phyloP scores from a whole-genome alignment of 2,888 invertebrate genomes.

The Apodemia duryi region DNA sequence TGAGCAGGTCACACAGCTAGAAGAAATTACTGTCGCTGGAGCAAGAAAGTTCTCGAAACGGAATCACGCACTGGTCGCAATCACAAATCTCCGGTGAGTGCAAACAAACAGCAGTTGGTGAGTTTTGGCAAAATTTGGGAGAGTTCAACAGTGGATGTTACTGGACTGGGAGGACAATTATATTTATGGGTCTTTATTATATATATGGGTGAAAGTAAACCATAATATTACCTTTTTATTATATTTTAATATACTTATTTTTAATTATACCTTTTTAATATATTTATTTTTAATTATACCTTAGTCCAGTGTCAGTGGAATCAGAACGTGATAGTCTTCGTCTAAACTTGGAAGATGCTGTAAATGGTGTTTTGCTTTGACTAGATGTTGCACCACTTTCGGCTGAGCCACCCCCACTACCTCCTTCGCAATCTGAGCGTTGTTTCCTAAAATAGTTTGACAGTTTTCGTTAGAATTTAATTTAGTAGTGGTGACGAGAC shows the following conservation, averaged over 20 bases:
- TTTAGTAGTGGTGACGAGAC: not conserved
- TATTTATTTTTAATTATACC: too few species aligned
- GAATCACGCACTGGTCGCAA: too few species aligned
- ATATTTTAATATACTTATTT: too few species aligned
- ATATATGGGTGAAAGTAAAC: not conserved
- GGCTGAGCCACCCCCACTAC: conserved; percentile 64
- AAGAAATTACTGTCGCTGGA: too few species aligned
- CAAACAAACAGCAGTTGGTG: too few species aligned
- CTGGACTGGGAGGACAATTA: not conserved
- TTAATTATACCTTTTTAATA: too few species aligned
- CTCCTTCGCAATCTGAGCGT: conserved; percentile 64
- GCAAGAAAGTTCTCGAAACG: too few species aligned
- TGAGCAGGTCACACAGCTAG: not conserved
- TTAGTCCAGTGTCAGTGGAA: conserved; percentile 52
- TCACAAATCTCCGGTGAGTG: too few species aligned
- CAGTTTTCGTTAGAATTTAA: not conserved
- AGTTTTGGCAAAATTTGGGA: not conserved
- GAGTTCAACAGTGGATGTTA: not conserved
- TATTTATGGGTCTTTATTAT: not conserved
- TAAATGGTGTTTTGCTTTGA: conserved; percentile 57
- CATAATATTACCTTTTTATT: too few species aligned
- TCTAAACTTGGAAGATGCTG: conserved; percentile 59
- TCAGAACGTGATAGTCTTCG: conserved; percentile 61
- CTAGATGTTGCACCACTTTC: conserved; percentile 71
- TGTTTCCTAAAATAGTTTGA: conserved; percentile 41